A percentile compares a stretch with the other conserved stretches of the same genome.
Conservation (phyloP, 2,797 vertebrate species). For the Epinephelus coioides region DNA sequence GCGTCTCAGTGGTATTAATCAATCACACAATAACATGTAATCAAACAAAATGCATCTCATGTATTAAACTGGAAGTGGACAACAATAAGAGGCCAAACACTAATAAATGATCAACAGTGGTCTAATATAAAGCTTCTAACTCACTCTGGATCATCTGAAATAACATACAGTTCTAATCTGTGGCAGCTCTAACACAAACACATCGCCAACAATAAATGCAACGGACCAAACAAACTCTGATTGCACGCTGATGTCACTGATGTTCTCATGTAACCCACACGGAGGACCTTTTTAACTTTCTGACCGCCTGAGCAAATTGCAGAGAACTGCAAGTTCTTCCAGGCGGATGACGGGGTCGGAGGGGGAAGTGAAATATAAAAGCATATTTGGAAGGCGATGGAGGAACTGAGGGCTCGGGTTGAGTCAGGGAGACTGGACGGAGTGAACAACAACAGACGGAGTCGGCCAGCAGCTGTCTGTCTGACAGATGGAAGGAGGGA, state of each 20-base stretch:
- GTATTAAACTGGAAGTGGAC: not conserved
- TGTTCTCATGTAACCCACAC: slow-evolving; percentile 56
- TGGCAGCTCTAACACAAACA: slow-evolving; percentile 47
- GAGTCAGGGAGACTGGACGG: slow-evolving; percentile 55
- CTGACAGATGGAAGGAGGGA: slow-evolving; percentile 68
- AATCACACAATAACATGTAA: slow-evolving; percentile 26
- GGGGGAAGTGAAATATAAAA: slow-evolving; percentile 48
- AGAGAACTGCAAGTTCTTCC: slow-evolving; percentile 53
- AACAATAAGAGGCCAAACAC: not conserved
- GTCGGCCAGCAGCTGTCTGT: slow-evolving; percentile 67
- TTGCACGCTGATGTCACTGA: slow-evolving; percentile 66
- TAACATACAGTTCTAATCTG: slow-evolving; percentile 25
- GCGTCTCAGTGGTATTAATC: slow-evolving; percentile 1
- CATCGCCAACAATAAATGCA: slow-evolving; percentile 57
- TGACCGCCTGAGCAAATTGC: slow-evolving; percentile 21
- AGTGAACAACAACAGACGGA: slow-evolving; percentile 56
- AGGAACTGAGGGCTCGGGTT: slow-evolving; percentile 53
- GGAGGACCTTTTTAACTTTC: slow-evolving; percentile 47
- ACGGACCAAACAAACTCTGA: slow-evolving; percentile 65
- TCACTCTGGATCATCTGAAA: slow-evolving; percentile 8
- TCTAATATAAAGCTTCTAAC: not conserved
- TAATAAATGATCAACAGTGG: slow-evolving; percentile 9
- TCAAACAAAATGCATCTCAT: slow-evolving; percentile 5
- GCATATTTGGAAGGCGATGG: slow-evolving; percentile 64
- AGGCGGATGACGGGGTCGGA: slow-evolving; percentile 29